These are phyloP conservation scores for Leptodirus hochenwartii DNA, from an alignment of 2,888 invertebrate species.

Conservation along the genomic window DNA sequence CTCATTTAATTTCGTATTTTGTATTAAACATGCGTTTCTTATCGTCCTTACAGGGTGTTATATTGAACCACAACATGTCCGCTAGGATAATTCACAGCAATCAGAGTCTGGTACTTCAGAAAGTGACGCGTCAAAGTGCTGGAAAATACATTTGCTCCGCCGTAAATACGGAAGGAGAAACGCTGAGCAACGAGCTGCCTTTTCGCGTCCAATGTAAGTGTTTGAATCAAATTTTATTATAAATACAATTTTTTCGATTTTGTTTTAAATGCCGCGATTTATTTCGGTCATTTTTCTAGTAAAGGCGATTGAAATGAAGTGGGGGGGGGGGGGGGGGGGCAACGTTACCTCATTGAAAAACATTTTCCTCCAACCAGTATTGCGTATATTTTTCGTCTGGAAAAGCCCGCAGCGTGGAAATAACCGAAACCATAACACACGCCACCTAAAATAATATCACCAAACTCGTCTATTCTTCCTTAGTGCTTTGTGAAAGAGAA, in stretches of 20 bases:
- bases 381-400: too few relatives aligned
- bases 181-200: slow-evolving; percentile 67
- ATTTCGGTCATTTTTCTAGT: not conserved
- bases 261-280: not conserved
- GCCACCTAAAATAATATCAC: too few relatives aligned
- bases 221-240: slow-evolving; percentile 7
- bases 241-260: slow-evolving; percentile 4
- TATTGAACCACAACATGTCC: slow-evolving; percentile 69
- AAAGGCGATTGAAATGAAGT: too few relatives aligned
- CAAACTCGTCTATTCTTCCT: too few relatives aligned
- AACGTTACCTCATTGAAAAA: too few relatives aligned
- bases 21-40: not conserved
- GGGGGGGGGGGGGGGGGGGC: too few relatives aligned
- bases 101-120: slow-evolving; percentile 81
- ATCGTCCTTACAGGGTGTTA: slow-evolving; percentile 47
- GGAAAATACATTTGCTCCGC: slow-evolving; percentile 80
- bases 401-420: too few relatives aligned
- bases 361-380: too few relatives aligned
- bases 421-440: too few relatives aligned
- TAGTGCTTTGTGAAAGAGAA: too few relatives aligned
- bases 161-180: slow-evolving; percentile 74
- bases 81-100: slow-evolving; percentile 80
- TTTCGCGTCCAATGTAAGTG: slow-evolving; percentile 79
- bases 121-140: slow-evolving; percentile 69
- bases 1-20: too few relatives aligned